Conservation (phyloP, 2,113 vertebrate species). For the Puntigrus tetrazona region DNA sequence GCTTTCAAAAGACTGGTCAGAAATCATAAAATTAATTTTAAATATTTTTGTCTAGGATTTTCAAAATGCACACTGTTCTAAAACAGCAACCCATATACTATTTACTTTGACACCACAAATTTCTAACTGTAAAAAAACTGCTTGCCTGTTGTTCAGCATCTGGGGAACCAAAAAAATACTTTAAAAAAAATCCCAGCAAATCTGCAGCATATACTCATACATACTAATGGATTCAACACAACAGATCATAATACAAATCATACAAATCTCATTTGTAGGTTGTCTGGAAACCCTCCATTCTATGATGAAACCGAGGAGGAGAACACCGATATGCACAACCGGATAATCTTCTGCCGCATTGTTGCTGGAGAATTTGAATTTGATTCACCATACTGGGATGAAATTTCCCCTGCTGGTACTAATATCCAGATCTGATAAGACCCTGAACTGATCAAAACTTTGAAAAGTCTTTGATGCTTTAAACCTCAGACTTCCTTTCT, state of each 20-base stretch:
- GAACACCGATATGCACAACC: constrained; percentile 81
- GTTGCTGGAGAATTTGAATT: constrained; percentile 85
- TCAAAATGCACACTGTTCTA: not conserved
- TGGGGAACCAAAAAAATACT: not conserved
- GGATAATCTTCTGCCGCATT: constrained; percentile 85
- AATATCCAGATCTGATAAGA: not conserved
- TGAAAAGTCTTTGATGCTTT: not conserved
- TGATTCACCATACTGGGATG: constrained; percentile 84
- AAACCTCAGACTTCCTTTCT: not conserved
- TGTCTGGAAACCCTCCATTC: constrained; percentile 85
- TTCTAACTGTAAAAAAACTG: not conserved
- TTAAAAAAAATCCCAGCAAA: not conserved
- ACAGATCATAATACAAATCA: not conserved
- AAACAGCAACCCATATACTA: not conserved
- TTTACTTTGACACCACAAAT: too few relatives aligned
- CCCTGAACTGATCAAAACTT: not conserved
- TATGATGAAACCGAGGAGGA: constrained; percentile 85
- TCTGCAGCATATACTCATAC: not conserved
- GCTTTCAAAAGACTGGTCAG: not conserved
- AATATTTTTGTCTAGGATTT: not conserved
- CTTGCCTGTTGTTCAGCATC: not conserved
- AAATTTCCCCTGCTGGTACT: constrained; percentile 83
- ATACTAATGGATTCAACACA: constrained; percentile 4
- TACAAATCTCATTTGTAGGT: constrained; percentile 56
- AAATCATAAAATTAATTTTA: not conserved